Evolutionary conservation across 2,113 vertebrate species (phyloP).

Genomic region (Datnioides undecimradiatus): DNA sequence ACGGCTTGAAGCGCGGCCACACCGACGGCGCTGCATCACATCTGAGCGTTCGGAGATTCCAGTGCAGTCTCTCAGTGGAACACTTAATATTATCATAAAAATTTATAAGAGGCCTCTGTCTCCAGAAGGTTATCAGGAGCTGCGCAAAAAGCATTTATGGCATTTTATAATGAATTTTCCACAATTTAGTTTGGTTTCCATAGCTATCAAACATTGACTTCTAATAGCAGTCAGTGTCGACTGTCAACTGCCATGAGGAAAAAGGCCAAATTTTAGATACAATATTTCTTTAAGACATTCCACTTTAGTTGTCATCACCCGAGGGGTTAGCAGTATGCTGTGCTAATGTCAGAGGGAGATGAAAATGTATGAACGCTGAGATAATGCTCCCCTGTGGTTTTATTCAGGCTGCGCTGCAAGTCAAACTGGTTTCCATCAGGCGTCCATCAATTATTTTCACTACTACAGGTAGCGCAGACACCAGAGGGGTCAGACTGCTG

Average conservation of each 20-base stretch:
- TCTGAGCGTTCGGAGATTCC: slow-evolving; percentile 33
- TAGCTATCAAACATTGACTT: slow-evolving; percentile 53
- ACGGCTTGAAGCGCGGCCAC: neutral
- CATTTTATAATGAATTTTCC: slow-evolving; percentile 42
- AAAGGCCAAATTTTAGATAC: slow-evolving; percentile 33
- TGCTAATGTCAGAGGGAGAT: slow-evolving; percentile 42
- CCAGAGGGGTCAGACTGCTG: slow-evolving; percentile 59
- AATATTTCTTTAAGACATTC: slow-evolving; percentile 48
- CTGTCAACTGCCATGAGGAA: slow-evolving; percentile 35
- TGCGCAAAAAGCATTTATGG: slow-evolving; percentile 29
- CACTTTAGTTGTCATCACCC: slow-evolving; percentile 50
- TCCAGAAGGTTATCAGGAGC: slow-evolving; percentile 52
- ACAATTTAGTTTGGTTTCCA: slow-evolving; percentile 53
- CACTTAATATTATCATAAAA: slow-evolving; percentile 44
- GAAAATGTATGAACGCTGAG: slow-evolving; percentile 51
- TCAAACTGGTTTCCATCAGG: slow-evolving; percentile 74
- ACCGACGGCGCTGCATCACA: slow-evolving; percentile 17
- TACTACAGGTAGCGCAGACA: slow-evolving; percentile 74
- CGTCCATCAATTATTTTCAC: slow-evolving; percentile 68
- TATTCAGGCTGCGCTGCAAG: slow-evolving; percentile 34
- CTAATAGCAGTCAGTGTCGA: slow-evolving; percentile 33
- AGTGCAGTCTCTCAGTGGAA: slow-evolving; percentile 30
- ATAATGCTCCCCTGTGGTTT: slow-evolving; percentile 62
- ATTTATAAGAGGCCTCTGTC: slow-evolving; percentile 34
- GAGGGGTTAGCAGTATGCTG: slow-evolving; percentile 20